A percentile compares a stretch with the other conserved stretches of the same genome.
Evolutionary conservation across 2,888 invertebrate genomes (phyloP).

Genomic region (Melieria crassipennis): DNA sequence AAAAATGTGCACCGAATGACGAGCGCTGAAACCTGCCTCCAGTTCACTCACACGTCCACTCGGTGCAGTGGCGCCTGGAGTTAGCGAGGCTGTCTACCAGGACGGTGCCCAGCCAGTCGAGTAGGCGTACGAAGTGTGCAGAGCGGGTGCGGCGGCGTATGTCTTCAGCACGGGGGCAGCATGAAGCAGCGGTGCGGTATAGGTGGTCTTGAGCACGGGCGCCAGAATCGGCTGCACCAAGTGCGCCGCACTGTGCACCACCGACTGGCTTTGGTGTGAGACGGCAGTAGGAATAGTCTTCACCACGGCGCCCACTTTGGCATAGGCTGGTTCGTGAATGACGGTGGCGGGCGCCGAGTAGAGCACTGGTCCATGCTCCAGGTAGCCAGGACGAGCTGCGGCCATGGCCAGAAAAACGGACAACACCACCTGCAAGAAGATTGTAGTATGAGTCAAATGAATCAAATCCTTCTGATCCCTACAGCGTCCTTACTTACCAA

Average conservation of each 20-base stretch:
- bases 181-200: conserved; percentile 28
- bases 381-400: conserved; percentile 59
- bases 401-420: conserved; percentile 58
- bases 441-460: not conserved
- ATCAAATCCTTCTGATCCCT: too few species aligned
- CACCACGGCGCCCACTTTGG: conserved; percentile 55
- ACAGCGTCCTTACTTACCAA: conserved; percentile 53
- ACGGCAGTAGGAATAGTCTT: conserved; percentile 67
- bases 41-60: not conserved
- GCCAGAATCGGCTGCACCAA: conserved; percentile 50
- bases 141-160: conserved; percentile 32
- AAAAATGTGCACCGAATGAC: too few species aligned
- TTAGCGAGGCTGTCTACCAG: not conserved
- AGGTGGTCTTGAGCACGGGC: conserved; percentile 46
- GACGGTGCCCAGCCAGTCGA: conserved; percentile 16
- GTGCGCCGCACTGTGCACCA: conserved; percentile 61
- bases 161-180: conserved; percentile 38
- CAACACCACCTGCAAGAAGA: conserved; percentile 52
- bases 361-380: conserved; percentile 40
- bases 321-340: conserved; percentile 53
- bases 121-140: conserved; percentile 6
- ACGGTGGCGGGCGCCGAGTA: conserved; percentile 51
- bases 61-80: not conserved
- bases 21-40: too few species aligned
- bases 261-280: conserved; percentile 68